Conservation (phyloP, 1,140 invertebrate species). For the Cyrtorhinus lividipennis region DNA sequence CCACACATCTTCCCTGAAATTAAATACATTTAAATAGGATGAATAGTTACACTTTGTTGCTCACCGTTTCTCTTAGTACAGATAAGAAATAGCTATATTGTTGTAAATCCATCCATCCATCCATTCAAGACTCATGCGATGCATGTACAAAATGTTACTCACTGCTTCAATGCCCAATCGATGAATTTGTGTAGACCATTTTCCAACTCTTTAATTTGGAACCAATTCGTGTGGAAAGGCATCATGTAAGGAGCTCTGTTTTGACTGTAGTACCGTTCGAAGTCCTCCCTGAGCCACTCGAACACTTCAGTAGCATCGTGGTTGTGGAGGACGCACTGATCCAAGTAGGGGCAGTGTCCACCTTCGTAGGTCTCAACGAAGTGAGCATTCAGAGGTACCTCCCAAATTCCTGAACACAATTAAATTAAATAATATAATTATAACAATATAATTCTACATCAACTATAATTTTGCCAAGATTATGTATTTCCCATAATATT, state of each 20-base stretch:
- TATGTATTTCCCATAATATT: too few species aligned
- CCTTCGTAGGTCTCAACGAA: slow-evolving; percentile 78
- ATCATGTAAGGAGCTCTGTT: slow-evolving; percentile 86
- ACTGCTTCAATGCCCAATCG: slow-evolving; percentile 60
- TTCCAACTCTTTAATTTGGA: slow-evolving; percentile 75
- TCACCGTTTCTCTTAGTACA: too few species aligned
- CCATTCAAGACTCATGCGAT: too few species aligned
- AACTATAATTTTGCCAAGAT: too few species aligned
- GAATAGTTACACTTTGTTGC: too few species aligned
- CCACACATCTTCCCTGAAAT: slow-evolving; percentile 68
- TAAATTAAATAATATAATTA: too few species aligned
- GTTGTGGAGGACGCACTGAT: slow-evolving; percentile 85
- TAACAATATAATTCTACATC: too few species aligned
- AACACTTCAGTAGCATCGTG: slow-evolving; percentile 73
- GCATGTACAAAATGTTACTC: too few species aligned
- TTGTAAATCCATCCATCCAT: too few species aligned
- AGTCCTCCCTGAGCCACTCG: slow-evolving; percentile 84
- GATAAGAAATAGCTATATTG: too few species aligned
- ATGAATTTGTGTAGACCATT: slow-evolving; percentile 73
- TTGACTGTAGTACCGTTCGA: slow-evolving; percentile 67
- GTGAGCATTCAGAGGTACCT: slow-evolving; percentile 83
- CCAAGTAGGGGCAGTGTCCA: slow-evolving; percentile 81
- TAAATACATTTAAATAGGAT: too few species aligned
- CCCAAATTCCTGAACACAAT: slow-evolving; percentile 86
- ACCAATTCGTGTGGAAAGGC: slow-evolving; percentile 90